Evolutionary conservation across 2,888 invertebrate species (phyloP).

Genomic region (Napeogenes inachia): DNA sequence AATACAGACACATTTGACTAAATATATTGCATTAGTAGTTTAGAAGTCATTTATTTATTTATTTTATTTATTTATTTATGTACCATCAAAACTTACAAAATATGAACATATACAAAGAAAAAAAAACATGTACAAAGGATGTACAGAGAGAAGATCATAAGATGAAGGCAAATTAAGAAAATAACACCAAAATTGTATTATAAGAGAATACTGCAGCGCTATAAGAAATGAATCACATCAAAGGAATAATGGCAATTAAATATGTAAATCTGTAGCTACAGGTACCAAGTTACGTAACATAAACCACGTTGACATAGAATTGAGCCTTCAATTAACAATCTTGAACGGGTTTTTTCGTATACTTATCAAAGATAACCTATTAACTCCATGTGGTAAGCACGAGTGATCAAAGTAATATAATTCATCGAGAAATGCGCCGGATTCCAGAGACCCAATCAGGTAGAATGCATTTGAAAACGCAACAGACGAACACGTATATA

Average conservation of each 20-base stretch:
- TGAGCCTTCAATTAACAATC: neutral
- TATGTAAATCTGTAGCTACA: neutral
- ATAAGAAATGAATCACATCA: neutral
- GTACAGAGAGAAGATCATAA: too few species aligned
- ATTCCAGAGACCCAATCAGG: conserved; percentile 49
- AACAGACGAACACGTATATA: conserved; percentile 38
- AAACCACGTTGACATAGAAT: neutral
- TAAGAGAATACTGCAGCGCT: too few species aligned
- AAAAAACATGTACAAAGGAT: too few species aligned
- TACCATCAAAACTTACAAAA: too few species aligned
- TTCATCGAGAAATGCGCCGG: conserved; percentile 31
- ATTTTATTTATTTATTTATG: too few species aligned
- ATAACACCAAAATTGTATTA: too few species aligned
- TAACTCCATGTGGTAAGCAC: neutral
- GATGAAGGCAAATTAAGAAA: too few species aligned
- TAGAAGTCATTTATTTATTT: too few species aligned
- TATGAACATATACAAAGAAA: too few species aligned
- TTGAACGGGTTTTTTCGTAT: neutral
- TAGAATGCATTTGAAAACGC: conserved; percentile 59
- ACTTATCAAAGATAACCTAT: neutral
- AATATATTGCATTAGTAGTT: too few species aligned
- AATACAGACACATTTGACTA: too few species aligned
- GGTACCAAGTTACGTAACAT: neutral
- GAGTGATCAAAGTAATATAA: conserved; percentile 2
- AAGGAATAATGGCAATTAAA: neutral